Percentiles rank a stretch among this genome's conserved stretches.
Conservation (phyloP, 2,113 vertebrate genomes). For the Prochilodus magdalenae region DNA sequence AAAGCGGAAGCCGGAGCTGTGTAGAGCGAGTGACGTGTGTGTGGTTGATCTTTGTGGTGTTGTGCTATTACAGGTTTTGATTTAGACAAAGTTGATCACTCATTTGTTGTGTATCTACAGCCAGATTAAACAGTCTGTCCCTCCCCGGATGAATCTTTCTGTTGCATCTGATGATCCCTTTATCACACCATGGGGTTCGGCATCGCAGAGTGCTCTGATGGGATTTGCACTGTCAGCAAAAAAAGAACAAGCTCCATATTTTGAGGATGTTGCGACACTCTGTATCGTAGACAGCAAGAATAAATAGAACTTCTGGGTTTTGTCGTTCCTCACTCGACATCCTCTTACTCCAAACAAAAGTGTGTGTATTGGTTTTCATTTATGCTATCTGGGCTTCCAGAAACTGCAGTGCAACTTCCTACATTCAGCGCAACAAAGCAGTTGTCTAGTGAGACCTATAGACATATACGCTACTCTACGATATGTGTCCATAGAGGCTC, state of each 20-base stretch:
- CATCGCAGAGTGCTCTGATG: conserved; percentile 43
- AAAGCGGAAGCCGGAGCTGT: not conserved
- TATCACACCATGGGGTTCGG: not conserved
- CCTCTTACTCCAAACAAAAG: conserved; percentile 68
- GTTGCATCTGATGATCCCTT: not conserved
- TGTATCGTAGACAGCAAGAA: conserved; percentile 66
- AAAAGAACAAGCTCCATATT: conserved; percentile 48
- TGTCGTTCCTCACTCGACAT: conserved; percentile 76
- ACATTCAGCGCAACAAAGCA: not conserved
- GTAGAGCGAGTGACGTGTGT: conserved; percentile 14
- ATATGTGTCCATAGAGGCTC: too few species aligned
- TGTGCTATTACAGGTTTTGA: not conserved
- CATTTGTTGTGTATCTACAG: not conserved
- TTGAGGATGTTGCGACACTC: conserved; percentile 65
- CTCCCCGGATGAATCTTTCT: not conserved
- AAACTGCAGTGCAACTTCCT: not conserved
- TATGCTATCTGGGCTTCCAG: not conserved
- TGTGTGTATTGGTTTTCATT: conserved; percentile 15
- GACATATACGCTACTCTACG: too few species aligned
- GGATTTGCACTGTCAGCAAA: conserved; percentile 33
- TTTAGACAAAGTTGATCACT: not conserved
- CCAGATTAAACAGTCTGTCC: not conserved
- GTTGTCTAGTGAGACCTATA: not conserved
- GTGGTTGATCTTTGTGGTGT: not conserved
- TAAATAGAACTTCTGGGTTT: conserved; percentile 64